Evolutionary conservation across 2,888 invertebrate genomes (phyloP), one percentile per base, ranked within the genome.

Genomic region (Tipula unca): DNA sequence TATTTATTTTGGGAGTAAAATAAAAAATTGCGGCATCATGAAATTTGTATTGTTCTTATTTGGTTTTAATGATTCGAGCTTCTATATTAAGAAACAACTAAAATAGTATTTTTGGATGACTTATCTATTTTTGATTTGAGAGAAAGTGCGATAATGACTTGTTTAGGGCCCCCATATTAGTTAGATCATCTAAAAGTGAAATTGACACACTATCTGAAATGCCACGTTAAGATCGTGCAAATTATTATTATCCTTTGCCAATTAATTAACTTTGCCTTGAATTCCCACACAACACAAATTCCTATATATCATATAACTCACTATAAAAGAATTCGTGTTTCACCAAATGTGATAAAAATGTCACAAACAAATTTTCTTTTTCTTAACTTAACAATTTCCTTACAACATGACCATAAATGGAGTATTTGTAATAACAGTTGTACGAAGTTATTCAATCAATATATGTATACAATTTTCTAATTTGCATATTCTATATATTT

Each of bases 291-390:
- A 69, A 48, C 69, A 13, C 69, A 69, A 54, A 20, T 17, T 69
- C 3, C n/a, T 48, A 17, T 10, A 17, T 39, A 3, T 5, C 39
- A 39, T 10, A 69, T 69, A 20, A 69, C 25, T 20, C 48, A 48
- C 48, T 48, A 48, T 17, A 48, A 48, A n/a, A 48, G 48, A 48
- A 25, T 69, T 69, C 69, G 69, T 69, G 69, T 69, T 69, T 25
- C 69, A 69, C 69, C 69, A 69, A 69, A 69, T 69, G 69, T 69
- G 69, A 69, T 69, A 69, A 69, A 69, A 69, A 69, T 69, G 25
- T 69, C 69, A 69, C 69, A 69, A 69, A 69, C 20, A 48, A 48
- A 5, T 48, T 17, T 17, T 1, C n/a, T n/a, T 8, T 48, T 69
- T 6, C 17, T 69, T 25, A 17, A 54, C 17, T 54, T 17, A 54